Evolutionary conservation across 1,140 invertebrate genomes (phyloP), one percentile per base, ranked within the genome.

Genomic region (Drosophila punjabiensis): DNA sequence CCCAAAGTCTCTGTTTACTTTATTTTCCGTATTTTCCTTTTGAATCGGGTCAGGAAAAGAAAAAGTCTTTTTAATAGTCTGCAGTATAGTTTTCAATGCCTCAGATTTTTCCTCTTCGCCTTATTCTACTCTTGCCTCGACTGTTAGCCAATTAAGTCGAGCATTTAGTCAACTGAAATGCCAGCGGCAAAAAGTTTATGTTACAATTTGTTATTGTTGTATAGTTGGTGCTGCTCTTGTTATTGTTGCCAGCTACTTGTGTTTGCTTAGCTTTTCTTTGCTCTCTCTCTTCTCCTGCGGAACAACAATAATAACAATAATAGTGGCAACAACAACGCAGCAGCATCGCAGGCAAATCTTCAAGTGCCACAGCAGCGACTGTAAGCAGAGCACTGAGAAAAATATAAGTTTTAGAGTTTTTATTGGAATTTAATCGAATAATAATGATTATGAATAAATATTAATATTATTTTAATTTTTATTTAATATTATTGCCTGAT

Each of bases 131-230:
- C 45, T 52, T 43, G 47, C 24, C 39, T 71, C 45, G 41, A 59
- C 75, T 64, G 61, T 59, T 59, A 28, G 83, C 84, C 84, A 88
- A 88, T 81, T 88, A 87, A 83, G 80, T 80, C 65, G 77, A 87
- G 84, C 76, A 82, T 88, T 82, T 79, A 87, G 84, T 89, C 85
- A 84, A 81, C 85, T 81, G 53, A 79, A 87, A 70, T 63, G 81
- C 81, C 68, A 47, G 48, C 35, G 68, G 81, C 81, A 70, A 65
- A 62, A 76, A 76, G 66, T 81, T 84, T 64, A 73, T 84, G 78
- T 62, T 77, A 62, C 52, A 76, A 53, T 73, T 76, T 65, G 79
- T 68, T 80, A 66, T 53, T 76, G 47, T 74, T 69, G 55, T 71
- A 20, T 58, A 82, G 67, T 47, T 66, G 50, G 10, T 69, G 71